phyloP scores from a whole-genome alignment of 2,113 vertebrate species.

The Globicephala melas region DNA sequence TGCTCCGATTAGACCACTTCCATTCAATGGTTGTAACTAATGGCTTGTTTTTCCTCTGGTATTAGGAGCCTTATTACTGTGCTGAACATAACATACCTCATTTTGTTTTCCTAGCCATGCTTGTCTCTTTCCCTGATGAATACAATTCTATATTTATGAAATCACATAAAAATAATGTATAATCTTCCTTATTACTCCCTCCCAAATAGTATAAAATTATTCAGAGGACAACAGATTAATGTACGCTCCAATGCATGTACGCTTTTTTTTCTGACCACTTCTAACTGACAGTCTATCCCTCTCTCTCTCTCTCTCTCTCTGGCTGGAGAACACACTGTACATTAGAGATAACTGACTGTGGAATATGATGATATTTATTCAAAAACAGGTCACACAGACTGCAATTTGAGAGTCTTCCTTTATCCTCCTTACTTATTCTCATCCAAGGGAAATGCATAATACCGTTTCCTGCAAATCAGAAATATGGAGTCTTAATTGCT shows the following conservation, averaged over 20 bases:
- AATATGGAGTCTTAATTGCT: slow-evolving; percentile 67
- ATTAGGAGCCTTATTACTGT: slow-evolving; percentile 79
- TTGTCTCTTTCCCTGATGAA: slow-evolving; percentile 74
- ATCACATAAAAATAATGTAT: slow-evolving; percentile 76
- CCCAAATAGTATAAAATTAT: slow-evolving; percentile 80
- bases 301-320: slow-evolving; percentile 66
- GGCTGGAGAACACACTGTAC: slow-evolving; percentile 85
- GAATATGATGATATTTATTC: slow-evolving; percentile 85
- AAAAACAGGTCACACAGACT: slow-evolving; percentile 85
- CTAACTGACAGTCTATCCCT: slow-evolving; percentile 75
- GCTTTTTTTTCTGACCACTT: slow-evolving; percentile 81
- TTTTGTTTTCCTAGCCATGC: slow-evolving; percentile 78
- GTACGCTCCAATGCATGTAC: slow-evolving; percentile 78
- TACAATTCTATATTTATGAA: slow-evolving; percentile 83
- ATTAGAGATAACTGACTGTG: slow-evolving; percentile 86
- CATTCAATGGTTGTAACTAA: slow-evolving; percentile 77
- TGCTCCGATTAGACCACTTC: slow-evolving; percentile 81
- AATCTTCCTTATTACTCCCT: slow-evolving; percentile 68
- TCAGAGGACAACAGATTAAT: slow-evolving; percentile 80
- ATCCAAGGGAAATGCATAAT: slow-evolving; percentile 57
- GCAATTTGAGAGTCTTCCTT: slow-evolving; percentile 77
- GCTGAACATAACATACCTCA: slow-evolving; percentile 75
- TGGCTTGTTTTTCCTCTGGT: slow-evolving; percentile 83
- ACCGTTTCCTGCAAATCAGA: slow-evolving; percentile 66
- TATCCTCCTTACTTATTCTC: slow-evolving; percentile 71